Evolutionary conservation across 2,888 invertebrate species (phyloP), one percentile per base, ranked within the genome.

Genomic region (Synanthedon vespiformis): DNA sequence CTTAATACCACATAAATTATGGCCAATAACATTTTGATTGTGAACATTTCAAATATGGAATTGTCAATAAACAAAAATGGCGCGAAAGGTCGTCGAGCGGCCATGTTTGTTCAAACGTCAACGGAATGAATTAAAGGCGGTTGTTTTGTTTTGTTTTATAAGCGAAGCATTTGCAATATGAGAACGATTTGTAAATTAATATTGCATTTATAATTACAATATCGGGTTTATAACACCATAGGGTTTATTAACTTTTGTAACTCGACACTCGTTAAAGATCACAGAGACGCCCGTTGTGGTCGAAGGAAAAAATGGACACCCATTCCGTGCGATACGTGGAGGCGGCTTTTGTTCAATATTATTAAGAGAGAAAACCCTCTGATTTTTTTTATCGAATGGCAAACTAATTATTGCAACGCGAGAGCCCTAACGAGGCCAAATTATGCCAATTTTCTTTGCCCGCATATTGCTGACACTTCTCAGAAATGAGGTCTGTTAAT

Each of bases 31-130:
- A 13, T 6, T 44, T 44, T 44, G 13, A 44, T 14, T 44, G 44
- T n/a, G 6, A 14, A 14, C 44, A 44, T 13, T 44, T 13, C 54
- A 51, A 61, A 63, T 57, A 58, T 52, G 57, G 61, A 60, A 58
- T 54, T 40, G 27, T 49, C 56, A 58, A 57, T 56, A 60, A 56
- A 57, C 59, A 59, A 62, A 62, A 64, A 65, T 61, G 65, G 64
- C 63, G 60, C 60, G 58, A 63, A 64, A 66, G 63, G 68, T 60
- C 65, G 64, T 57, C 60, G 55, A 13, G 44, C 14, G n/a, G 34
- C 10, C 22, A 22, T 34, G 34, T 44, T 13, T 13, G n/a, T 13
- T 44, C 2, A 44, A 44, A 44, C 44, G 44, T 44, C 44, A 44
- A 44, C 44, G 5, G 44, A 12, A 14, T 44, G 16, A 16, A 16